Evolutionary conservation across 2,797 vertebrate species (phyloP).

Genomic region (Rhodeus uyekii): DNA sequence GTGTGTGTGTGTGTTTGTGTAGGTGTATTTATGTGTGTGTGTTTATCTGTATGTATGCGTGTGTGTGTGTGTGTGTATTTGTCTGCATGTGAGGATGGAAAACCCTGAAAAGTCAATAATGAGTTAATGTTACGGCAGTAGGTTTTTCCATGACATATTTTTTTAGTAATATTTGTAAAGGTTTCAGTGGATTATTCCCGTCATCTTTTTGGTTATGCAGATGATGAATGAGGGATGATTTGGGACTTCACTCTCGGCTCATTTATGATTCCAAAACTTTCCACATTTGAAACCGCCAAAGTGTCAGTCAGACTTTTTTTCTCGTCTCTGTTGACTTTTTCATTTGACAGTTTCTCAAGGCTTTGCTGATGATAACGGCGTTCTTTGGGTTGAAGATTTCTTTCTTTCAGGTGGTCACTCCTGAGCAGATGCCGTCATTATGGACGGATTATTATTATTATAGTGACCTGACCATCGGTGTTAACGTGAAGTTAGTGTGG

Average conservation of each 20-base stretch:
- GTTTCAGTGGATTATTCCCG: neutral
- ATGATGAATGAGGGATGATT: neutral
- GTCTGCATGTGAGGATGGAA: neutral
- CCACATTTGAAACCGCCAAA: neutral
- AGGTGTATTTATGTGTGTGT: too few relatives aligned
- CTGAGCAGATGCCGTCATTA: neutral
- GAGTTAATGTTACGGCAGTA: neutral
- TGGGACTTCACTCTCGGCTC: neutral
- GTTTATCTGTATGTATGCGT: neutral
- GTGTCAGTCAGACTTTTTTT: slow-evolving; percentile 3
- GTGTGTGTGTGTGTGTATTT: too few relatives aligned
- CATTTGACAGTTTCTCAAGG: neutral
- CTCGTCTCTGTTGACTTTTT: neutral
- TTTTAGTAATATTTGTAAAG: neutral
- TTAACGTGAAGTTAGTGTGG: neutral
- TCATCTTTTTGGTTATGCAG: neutral
- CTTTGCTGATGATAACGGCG: neutral
- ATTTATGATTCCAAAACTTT: neutral
- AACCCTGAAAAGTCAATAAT: neutral
- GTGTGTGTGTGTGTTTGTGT: too few relatives aligned
- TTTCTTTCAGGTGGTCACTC: neutral
- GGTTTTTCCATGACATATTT: neutral
- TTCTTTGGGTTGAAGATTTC: neutral
- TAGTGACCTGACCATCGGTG: neutral
- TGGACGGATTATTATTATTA: slow-evolving; percentile 7